Evolutionary conservation across 2,797 vertebrate species (phyloP).

Genomic region (Microchirus variegatus): DNA sequence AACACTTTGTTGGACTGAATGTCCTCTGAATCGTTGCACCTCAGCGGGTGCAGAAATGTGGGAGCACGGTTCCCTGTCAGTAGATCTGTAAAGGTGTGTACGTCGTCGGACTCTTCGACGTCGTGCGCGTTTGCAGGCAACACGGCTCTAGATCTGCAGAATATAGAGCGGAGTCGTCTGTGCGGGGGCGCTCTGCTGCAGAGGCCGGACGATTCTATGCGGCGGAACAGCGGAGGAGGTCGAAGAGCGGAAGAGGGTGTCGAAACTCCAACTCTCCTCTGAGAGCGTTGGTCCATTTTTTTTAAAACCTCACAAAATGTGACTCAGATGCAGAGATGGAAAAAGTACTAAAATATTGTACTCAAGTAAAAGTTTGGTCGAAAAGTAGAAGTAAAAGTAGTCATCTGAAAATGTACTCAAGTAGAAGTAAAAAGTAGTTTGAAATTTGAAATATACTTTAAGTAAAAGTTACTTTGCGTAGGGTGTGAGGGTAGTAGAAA

Average conservation of each 20-base stretch:
- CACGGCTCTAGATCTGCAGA: constrained; percentile 50
- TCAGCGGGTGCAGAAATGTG: neutral
- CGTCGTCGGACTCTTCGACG: neutral
- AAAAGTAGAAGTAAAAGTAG: no score
- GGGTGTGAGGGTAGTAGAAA: no score
- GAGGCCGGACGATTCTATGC: constrained; percentile 40
- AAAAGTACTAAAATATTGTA: no score
- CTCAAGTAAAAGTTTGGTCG: no score
- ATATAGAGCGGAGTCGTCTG: constrained; percentile 56
- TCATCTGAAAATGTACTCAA: no score
- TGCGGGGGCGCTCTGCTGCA: constrained; percentile 59
- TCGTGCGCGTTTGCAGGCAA: constrained; percentile 37
- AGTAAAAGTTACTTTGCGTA: no score
- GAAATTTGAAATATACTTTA: no score
- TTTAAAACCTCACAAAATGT: neutral
- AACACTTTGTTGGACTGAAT: neutral
- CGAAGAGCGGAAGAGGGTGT: constrained; percentile 21
- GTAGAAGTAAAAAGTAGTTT: no score
- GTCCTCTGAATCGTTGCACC: constrained; percentile 14
- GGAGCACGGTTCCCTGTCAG: constrained; percentile 1
- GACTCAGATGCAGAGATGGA: neutral
- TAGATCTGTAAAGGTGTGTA: constrained; percentile 25
- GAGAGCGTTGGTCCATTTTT: constrained; percentile 13
- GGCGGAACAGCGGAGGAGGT: constrained; percentile 59
- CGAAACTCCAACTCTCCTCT: neutral